phyloP scores from a whole-genome alignment of 1,140 invertebrate species.

The Bradysia coprophila region DNA sequence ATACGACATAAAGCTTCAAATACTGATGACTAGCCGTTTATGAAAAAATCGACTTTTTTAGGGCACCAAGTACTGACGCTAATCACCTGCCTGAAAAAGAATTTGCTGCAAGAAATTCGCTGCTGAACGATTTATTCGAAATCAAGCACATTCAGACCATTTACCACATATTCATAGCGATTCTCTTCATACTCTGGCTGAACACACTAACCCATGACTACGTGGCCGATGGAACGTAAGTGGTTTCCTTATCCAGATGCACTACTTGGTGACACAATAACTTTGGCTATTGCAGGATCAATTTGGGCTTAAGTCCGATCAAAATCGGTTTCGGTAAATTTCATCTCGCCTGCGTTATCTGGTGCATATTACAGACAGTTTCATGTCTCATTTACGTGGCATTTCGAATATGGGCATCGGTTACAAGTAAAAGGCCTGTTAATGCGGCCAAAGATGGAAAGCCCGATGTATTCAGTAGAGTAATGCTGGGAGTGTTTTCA shows the following conservation, averaged over 20 bases:
- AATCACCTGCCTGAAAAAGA: slow-evolving; percentile 42
- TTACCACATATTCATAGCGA: slow-evolving; percentile 68
- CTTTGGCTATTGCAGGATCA: slow-evolving; percentile 16
- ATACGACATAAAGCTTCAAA: no score
- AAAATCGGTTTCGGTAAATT: slow-evolving; percentile 27
- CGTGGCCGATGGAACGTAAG: slow-evolving; percentile 54
- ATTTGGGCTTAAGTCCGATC: slow-evolving; percentile 27
- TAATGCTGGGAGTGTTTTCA: no score
- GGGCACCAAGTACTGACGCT: no score
- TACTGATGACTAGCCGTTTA: no score
- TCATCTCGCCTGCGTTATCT: slow-evolving; percentile 24
- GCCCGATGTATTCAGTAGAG: no score
- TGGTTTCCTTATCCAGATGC: no score
- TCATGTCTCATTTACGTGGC: slow-evolving; percentile 27
- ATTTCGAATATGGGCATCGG: slow-evolving; percentile 25
- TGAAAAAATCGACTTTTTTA: no score
- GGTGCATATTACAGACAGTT: slow-evolving; percentile 25
- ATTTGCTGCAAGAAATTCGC: slow-evolving; percentile 48
- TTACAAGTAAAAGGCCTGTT: no score
- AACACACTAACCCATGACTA: slow-evolving; percentile 54
- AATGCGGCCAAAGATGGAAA: no score
- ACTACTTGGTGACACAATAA: slow-evolving; percentile 4
- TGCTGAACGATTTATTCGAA: slow-evolving; percentile 59
- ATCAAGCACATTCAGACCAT: slow-evolving; percentile 63
- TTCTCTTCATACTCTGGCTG: slow-evolving; percentile 52